A percentile compares a stretch with the other conserved stretches of the same genome.
phyloP scores from a whole-genome alignment of 1,140 invertebrate genomes.

The Drosophila orena region DNA sequence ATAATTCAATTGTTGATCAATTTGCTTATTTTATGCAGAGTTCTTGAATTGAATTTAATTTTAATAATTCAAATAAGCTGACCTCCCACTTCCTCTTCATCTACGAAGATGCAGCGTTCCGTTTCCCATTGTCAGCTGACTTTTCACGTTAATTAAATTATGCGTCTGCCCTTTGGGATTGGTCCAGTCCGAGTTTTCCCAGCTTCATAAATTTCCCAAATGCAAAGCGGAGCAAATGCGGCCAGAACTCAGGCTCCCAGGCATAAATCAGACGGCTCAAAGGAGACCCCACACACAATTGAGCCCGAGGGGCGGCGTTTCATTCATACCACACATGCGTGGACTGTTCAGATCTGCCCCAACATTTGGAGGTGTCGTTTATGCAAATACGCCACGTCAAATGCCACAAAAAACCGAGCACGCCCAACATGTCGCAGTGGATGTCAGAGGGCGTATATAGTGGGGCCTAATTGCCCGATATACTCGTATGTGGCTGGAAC shows the following conservation, averaged over 20 bases:
- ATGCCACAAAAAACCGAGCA: constrained; percentile 38
- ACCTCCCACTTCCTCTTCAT: constrained; percentile 1
- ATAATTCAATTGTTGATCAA: too few species aligned
- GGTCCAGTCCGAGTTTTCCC: constrained; percentile 50
- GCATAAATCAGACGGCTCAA: constrained; percentile 66
- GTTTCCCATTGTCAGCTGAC: constrained; percentile 48
- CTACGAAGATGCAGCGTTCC: constrained; percentile 5
- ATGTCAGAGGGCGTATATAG: constrained; percentile 55
- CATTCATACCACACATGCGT: constrained; percentile 74
- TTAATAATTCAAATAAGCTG: neutral
- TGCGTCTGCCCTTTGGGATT: constrained; percentile 55
- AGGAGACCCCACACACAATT: constrained; percentile 56
- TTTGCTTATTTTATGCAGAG: neutral
- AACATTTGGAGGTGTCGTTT: constrained; percentile 76
- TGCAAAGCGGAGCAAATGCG: constrained; percentile 50
- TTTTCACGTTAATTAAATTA: constrained; percentile 65
- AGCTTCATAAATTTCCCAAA: constrained; percentile 70
- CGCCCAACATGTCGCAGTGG: constrained; percentile 66
- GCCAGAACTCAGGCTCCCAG: constrained; percentile 56
- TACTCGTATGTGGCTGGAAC: constrained; percentile 12
- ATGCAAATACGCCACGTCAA: constrained; percentile 69
- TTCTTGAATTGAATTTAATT: neutral
- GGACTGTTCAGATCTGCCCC: constrained; percentile 48
- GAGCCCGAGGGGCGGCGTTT: constrained; percentile 7
- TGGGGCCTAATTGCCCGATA: constrained; percentile 49